Evolutionary conservation across 2,888 invertebrate genomes (phyloP).

Genomic region (Anthrax anthrax): DNA sequence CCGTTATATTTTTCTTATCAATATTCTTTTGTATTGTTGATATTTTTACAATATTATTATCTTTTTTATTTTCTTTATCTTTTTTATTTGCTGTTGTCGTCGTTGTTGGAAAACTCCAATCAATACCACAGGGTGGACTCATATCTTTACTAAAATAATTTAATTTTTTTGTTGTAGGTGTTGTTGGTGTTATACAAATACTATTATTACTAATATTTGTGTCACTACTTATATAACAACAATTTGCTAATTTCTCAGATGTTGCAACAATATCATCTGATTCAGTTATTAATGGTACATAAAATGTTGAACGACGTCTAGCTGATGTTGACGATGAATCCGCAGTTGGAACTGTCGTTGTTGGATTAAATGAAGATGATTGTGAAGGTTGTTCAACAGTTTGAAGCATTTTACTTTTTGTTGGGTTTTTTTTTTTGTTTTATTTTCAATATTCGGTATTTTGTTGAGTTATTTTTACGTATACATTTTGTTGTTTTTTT

Average conservation of each 20-base stretch:
- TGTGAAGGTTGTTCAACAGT: constrained; percentile 14
- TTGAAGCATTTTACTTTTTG: constrained; percentile 21
- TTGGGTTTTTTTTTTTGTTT: not conserved
- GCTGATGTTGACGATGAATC: constrained; percentile 23
- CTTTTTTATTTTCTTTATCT: not conserved
- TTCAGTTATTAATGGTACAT: constrained; percentile 46
- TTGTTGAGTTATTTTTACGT: not conserved
- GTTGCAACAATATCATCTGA: constrained; percentile 16
- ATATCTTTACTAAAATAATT: constrained; percentile 3
- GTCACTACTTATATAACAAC: not conserved
- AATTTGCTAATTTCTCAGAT: constrained; percentile 5
- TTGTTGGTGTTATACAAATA: not conserved
- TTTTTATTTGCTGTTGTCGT: too few relatives aligned
- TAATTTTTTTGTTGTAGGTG: not conserved
- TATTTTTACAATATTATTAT: not conserved
- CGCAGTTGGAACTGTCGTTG: constrained; percentile 6
- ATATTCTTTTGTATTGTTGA: not conserved
- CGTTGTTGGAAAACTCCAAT: constrained; percentile 22
- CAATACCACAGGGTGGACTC: constrained; percentile 28
- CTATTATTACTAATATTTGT: not conserved
- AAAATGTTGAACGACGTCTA: constrained; percentile 57
- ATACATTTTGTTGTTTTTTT: too few relatives aligned
- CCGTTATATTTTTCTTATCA: not conserved
- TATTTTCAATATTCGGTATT: not conserved
- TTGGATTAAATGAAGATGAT: not conserved